Evolutionary conservation across 2,888 invertebrate genomes (phyloP), one percentile per base, ranked within the genome.

Genomic region (Callimorpha dominula): DNA sequence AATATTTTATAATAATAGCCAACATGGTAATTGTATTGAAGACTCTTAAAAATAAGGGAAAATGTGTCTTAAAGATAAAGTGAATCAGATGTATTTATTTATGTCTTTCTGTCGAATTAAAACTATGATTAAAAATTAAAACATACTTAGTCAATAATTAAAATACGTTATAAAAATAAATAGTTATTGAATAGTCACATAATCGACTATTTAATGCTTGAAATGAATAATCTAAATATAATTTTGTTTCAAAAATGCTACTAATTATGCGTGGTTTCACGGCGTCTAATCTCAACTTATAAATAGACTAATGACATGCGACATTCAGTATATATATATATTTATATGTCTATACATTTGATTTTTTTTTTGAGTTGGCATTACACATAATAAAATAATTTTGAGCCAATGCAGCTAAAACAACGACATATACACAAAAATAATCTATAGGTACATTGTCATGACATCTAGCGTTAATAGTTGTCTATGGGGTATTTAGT

Each of bases 91-190:
- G 31, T 17, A 54, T 12, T 52, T 17, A n/a, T 40, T 67, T 67
- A n/a, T 49, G 14, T 65, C 1, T 9, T 31, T 50, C 46, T 49
- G 63, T 68, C 72, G 64, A 65, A 68, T 57, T 68, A 68, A 64
- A 68, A n/a, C 68, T 72, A 72, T 11, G 46, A 46, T 68, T 72
- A 68, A 65, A n/a, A 68, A 52, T 1, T 50, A 40, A 46, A 46
- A 49, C 31, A 65, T 31, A 49, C 60, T 60, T 60, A 57, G 72
- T 72, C 72, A 68, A 54, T 9, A 67, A 52, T 63, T 14, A 64
- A 20, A 57, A 68, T 50, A 65, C 31, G 42, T 49, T 20, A 40
- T 20, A 49, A 49, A 40, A 57, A 40, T 49, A 42, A 43, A 42
- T 52, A 49, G 31, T n/a, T 8, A 66, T 49, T 11, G 12, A 60